Conservation (phyloP, 2,888 invertebrate species). For the Himalopsyche tibetana region DNA sequence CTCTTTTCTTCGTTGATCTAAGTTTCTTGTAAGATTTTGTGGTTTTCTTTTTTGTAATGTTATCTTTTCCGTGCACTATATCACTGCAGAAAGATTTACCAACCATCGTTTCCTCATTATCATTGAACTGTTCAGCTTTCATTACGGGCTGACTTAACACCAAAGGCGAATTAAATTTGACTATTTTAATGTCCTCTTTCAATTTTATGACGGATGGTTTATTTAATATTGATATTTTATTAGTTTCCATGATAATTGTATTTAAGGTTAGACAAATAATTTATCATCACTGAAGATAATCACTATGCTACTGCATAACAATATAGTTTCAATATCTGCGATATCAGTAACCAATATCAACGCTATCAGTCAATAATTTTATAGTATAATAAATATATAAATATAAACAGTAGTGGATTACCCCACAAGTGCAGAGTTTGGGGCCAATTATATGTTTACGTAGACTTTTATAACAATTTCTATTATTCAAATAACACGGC, state of each 20-base stretch:
- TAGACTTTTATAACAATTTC: too few relatives aligned
- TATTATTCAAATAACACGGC: too few relatives aligned
- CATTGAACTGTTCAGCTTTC: not conserved
- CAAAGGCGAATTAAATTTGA: not conserved
- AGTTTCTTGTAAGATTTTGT: conserved; percentile 45
- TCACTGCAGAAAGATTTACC: not conserved
- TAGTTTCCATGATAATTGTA: conserved; percentile 2
- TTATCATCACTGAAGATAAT: not conserved
- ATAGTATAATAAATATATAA: too few relatives aligned
- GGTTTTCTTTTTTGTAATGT: conserved; percentile 47
- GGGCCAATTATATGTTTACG: too few relatives aligned
- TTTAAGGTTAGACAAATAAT: not conserved
- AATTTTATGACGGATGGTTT: not conserved
- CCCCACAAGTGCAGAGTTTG: too few relatives aligned
- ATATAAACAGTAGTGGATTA: too few relatives aligned
- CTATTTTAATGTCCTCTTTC: not conserved
- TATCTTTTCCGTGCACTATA: not conserved
- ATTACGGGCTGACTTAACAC: not conserved
- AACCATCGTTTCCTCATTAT: not conserved
- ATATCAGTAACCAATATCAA: too few relatives aligned
- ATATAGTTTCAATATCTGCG: too few relatives aligned
- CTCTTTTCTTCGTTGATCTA: conserved; percentile 31
- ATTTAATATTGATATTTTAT: not conserved
- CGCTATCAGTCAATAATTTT: too few relatives aligned
- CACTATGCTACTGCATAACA: conserved; percentile 13